These are phyloP conservation scores for Luperina testacea DNA, from an alignment of 2,888 invertebrate genomes.

Conservation along the genomic window DNA sequence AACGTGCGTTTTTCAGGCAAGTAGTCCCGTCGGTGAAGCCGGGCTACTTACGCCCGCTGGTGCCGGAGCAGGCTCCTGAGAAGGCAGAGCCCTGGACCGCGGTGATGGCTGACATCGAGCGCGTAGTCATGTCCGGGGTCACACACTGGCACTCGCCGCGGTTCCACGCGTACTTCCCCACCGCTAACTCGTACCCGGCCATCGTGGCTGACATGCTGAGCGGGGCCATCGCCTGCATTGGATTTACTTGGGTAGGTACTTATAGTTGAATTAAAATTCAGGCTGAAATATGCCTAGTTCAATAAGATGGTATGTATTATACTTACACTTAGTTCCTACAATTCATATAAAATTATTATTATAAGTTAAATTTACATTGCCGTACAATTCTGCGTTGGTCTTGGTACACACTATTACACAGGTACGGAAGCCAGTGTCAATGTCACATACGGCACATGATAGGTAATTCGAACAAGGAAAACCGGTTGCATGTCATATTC, in stretches of 20 bases:
- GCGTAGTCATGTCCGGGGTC: conserved; percentile 99
- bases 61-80: conserved; percentile 96
- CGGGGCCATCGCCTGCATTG: conserved; percentile 98
- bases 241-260: conserved; percentile 97
- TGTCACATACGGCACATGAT: conserved; percentile 67
- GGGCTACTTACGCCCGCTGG: conserved; percentile 96
- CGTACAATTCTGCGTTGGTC: conserved; percentile 33
- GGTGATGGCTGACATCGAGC: conserved; percentile 97
- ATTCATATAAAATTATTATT: neutral
- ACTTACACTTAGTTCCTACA: neutral
- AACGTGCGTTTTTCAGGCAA: conserved; percentile 87
- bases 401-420: neutral
- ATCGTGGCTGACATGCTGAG: conserved; percentile 98
- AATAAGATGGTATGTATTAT: neutral
- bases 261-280: conserved; percentile 78
- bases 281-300: neutral
- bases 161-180: conserved; percentile 98
- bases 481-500: conserved; percentile 65
- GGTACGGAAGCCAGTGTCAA: conserved; percentile 76
- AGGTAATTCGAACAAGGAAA: conserved; percentile 80
- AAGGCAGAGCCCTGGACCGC: conserved; percentile 97
- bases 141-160: conserved; percentile 99
- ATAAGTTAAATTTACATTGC: neutral
- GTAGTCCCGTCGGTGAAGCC: conserved; percentile 98
- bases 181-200: conserved; percentile 97